phyloP scores from a whole-genome alignment of 2,113 vertebrate genomes.

The Poeciliopsis retropinna region DNA sequence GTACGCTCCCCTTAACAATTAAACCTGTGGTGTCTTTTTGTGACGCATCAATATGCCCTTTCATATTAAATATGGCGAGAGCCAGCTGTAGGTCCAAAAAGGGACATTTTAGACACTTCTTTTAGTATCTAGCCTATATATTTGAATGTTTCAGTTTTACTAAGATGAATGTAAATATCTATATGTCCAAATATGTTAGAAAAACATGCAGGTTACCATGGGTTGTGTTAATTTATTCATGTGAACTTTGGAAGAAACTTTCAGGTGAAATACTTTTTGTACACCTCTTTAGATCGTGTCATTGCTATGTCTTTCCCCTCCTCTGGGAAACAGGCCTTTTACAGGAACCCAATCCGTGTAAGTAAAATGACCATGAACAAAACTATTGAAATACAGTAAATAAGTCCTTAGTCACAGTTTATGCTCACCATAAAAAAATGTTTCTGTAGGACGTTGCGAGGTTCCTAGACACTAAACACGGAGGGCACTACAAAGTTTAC shows the following conservation, averaged over 20 bases:
- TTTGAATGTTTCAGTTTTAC: background rate
- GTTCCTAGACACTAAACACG: slow-evolving; percentile 93
- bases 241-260: background rate
- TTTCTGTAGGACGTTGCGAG: slow-evolving; percentile 88
- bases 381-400: background rate
- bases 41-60: background rate
- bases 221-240: background rate
- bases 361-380: slow-evolving; percentile 14
- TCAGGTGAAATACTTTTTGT: background rate
- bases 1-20: background rate
- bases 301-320: slow-evolving; percentile 99
- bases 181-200: background rate
- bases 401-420: background rate
- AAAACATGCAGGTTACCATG: background rate
- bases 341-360: slow-evolving; percentile 94
- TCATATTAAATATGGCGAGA: background rate
- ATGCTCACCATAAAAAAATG: background rate
- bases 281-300: slow-evolving; percentile 82
- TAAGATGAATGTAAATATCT: background rate
- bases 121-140: no score
- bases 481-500: slow-evolving; percentile 91
- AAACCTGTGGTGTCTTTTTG: background rate
- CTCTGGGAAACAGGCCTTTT: slow-evolving; percentile 93
- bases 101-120: background rate
- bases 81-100: background rate